Base-by-base conservation (phyloP, 2,797 vertebrate species). In the Anisognathus igniventris region DNA sequence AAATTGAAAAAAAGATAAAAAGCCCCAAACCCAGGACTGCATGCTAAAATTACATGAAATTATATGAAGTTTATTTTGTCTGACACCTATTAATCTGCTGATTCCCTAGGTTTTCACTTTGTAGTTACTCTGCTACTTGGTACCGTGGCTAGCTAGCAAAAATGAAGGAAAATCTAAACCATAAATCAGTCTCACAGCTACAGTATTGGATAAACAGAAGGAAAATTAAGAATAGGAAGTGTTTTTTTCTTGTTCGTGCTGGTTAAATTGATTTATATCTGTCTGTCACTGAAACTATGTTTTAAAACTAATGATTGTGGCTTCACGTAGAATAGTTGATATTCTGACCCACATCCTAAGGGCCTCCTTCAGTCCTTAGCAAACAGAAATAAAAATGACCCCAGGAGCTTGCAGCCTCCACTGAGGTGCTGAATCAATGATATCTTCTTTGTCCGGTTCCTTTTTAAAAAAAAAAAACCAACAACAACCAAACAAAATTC, bases 341-440 rank as follows among this genome's bases (percentile, higher is more conserved):
- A 95, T 97, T 96, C 92, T 71, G 73, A 91, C 68, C 90, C 88
- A 95, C 81, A 95, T 95, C 97, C 97, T 97, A 88, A 56, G 87
- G 97, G 83, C 92, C 85, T 97, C 97, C 97, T 95, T 92, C 76
- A 96, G 93, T 97, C 96, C 97, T 97, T 97, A 93, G 95, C 98
- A 98, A 98, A 98, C 97, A 98, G 97, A 98, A 97, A 98, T 96
- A 96, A 97, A 96, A 98, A 97, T 98, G 98, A 98, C 98, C 98
- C 95, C 95, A 65, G 96, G 98, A 98, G 97, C 97, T 72, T 89
- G 91, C 96, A 97, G 97, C 97, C 96, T 97, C 96, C 96, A 96
- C 92, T 95, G 95, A 97, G 93, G 93, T 95, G 71, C 88, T 95
- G 96, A 97, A 98, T 98, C 98, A 97, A 98, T 98, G 97, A 96